Conservation (phyloP, 2,113 vertebrate genomes). For the Nesoenas mayeri region DNA sequence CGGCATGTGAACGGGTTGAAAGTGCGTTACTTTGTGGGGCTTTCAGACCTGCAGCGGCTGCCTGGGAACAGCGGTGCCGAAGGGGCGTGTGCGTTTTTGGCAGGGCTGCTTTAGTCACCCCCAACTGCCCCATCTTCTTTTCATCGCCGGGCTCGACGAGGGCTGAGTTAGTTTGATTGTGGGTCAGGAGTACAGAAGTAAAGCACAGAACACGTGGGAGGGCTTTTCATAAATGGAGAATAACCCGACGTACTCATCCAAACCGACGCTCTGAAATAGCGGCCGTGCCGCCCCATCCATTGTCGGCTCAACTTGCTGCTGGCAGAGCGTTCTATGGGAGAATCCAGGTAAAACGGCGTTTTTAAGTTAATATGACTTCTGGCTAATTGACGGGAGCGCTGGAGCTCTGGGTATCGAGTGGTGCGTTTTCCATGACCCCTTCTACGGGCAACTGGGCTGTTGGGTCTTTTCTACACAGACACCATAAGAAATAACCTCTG, state of each 20-base stretch:
- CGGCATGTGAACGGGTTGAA: neutral
- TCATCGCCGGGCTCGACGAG: neutral
- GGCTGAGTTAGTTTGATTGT: neutral
- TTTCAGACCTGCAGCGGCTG: neutral
- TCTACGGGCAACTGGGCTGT: neutral
- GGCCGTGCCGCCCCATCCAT: fast-evolving
- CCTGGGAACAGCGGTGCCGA: neutral
- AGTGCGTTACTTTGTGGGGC: neutral
- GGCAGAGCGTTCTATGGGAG: fast-evolving
- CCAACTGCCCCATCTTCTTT: neutral
- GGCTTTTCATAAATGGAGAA: neutral
- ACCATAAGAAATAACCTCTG: neutral
- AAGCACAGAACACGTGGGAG: neutral
- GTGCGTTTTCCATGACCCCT: fast-evolving
- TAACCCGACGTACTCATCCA: neutral
- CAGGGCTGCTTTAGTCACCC: too few species aligned
- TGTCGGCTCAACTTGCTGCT: neutral
- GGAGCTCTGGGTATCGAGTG: neutral
- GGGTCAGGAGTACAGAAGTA: neutral
- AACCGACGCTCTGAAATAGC: fast-evolving
- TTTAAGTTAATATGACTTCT: neutral
- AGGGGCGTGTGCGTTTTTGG: neutral
- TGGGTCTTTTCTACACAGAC: neutral
- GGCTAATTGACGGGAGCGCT: neutral
- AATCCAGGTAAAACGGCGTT: neutral